Percentiles rank a stretch among this genome's conserved stretches.
Evolutionary conservation across 2,797 vertebrate genomes (phyloP).

Genomic region (Artibeus lituratus): DNA sequence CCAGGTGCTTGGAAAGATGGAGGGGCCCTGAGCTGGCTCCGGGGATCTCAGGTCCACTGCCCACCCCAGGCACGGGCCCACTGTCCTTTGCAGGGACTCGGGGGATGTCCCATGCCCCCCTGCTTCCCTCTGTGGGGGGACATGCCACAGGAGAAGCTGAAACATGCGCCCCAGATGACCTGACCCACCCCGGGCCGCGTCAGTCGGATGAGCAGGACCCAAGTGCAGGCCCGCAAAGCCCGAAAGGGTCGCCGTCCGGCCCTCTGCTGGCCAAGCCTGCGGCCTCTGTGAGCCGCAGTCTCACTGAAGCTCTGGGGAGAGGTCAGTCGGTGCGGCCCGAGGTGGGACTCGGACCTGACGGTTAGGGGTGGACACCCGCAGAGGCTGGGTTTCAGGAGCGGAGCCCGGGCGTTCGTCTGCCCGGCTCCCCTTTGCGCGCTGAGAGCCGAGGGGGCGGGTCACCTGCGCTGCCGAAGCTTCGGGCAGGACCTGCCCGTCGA

Average conservation of each 20-base stretch:
- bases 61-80: neutral
- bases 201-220: too few relatives aligned
- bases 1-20: neutral
- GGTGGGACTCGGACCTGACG: too few relatives aligned
- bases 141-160: neutral
- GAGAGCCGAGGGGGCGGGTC: accelerated
- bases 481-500: too few relatives aligned
- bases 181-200: neutral
- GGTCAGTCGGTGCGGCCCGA: too few relatives aligned
- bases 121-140: neutral
- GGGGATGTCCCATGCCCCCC: neutral
- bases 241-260: too few relatives aligned
- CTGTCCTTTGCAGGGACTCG: neutral
- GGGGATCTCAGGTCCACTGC: neutral
- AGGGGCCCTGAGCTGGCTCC: neutral
- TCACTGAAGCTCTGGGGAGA: accelerated
- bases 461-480: neutral
- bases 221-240: too few relatives aligned
- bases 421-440: neutral
- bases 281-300: too few relatives aligned
- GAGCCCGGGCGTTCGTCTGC: accelerated
- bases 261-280: too few relatives aligned
- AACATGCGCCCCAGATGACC: neutral
- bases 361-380: too few relatives aligned
- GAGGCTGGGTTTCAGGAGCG: neutral